These are phyloP conservation scores for Dissostichus mawsoni DNA, from an alignment of 2,113 vertebrate species.

Conservation along the genomic window DNA sequence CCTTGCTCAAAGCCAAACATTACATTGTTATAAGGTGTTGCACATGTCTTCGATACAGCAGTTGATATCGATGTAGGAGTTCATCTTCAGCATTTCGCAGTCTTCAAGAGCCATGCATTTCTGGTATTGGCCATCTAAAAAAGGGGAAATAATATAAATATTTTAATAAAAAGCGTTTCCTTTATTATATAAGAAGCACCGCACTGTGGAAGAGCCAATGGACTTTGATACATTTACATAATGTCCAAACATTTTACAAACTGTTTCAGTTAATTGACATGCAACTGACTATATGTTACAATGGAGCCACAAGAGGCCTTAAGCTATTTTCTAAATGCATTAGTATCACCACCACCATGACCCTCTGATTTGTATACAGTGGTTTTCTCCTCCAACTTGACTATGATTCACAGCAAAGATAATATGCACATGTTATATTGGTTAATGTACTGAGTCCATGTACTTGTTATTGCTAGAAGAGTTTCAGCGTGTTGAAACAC, in stretches of 20 bases:
- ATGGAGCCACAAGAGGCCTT: background rate
- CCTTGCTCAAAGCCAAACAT: background rate
- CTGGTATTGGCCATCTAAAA: constrained; percentile 76
- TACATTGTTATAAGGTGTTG: constrained; percentile 55
- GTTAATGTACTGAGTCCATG: background rate
- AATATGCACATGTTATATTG: background rate
- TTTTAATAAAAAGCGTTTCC: no score
- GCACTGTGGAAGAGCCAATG: background rate
- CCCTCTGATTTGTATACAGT: background rate
- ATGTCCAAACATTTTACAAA: background rate
- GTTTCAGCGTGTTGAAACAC: constrained; percentile 26
- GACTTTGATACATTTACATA: background rate
- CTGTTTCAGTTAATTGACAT: background rate
- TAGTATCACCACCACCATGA: no score
- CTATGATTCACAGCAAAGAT: background rate
- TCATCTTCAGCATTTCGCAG: constrained; percentile 74
- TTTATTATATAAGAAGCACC: no score
- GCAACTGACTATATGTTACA: no score
- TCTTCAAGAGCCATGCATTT: constrained; percentile 77
- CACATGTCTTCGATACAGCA: constrained; percentile 80
- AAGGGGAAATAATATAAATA: background rate
- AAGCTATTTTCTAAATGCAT: background rate
- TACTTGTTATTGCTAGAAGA: background rate
- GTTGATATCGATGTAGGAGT: constrained; percentile 72
- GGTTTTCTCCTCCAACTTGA: background rate